These are phyloP conservation scores for Mythimna lalbum DNA, from an alignment of 2,888 invertebrate species.

Conservation along the genomic window DNA sequence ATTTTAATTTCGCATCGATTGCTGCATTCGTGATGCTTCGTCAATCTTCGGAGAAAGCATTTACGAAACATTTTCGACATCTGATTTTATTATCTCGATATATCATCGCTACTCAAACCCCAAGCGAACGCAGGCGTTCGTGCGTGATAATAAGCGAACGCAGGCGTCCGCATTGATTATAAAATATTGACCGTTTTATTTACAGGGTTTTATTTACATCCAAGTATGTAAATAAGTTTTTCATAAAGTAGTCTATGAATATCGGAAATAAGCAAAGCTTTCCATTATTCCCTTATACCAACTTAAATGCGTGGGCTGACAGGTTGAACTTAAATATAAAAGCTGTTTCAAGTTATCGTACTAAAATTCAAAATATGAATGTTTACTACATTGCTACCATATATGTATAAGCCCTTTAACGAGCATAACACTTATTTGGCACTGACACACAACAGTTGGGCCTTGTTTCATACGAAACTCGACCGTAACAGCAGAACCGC, in stretches of 20 bases:
- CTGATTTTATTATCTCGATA: not conserved
- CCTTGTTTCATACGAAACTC: conserved; percentile 10
- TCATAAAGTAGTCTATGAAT: too few relatives aligned
- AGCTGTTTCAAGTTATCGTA: not conserved
- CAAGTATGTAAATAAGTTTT: too few relatives aligned
- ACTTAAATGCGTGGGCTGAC: too few relatives aligned
- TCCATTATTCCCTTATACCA: too few relatives aligned
- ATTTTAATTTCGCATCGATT: conserved; percentile 42
- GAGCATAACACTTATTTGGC: conserved; percentile 22
- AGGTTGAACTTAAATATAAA: too few relatives aligned
- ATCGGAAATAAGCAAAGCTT: too few relatives aligned
- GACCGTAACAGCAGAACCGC: conserved; percentile 6
- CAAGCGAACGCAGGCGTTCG: too few relatives aligned
- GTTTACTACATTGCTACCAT: conserved; percentile 7
- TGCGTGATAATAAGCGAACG: too few relatives aligned
- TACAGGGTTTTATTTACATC: too few relatives aligned
- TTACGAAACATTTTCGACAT: conserved; percentile 20
- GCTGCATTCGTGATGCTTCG: conserved; percentile 41
- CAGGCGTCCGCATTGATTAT: too few relatives aligned
- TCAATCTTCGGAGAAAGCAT: conserved; percentile 32
- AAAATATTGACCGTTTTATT: too few relatives aligned
- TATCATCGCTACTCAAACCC: too few relatives aligned
- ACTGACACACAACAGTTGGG: not conserved
- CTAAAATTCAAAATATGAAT: not conserved
- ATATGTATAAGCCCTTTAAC: conserved; percentile 17